Conservation (phyloP, 2,113 vertebrate genomes). For the Semicossyphus pulcher region DNA sequence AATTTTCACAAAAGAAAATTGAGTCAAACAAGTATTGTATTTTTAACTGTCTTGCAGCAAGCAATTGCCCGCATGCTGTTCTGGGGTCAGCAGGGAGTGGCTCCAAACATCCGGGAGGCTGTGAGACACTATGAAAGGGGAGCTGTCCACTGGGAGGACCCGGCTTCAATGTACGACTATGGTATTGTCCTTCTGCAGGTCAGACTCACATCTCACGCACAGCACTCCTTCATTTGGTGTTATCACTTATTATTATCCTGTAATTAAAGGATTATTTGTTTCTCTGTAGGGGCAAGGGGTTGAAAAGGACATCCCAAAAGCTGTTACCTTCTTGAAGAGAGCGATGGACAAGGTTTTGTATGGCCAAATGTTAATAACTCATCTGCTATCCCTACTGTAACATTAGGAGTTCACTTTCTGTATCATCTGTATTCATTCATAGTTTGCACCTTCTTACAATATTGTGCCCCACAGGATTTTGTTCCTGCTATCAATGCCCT, state of each 20-base stretch:
- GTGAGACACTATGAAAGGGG: slow-evolving; percentile 84
- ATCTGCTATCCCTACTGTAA: neutral
- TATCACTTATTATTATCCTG: neutral
- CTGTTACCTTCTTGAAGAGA: slow-evolving; percentile 81
- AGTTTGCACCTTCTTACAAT: neutral
- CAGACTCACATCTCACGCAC: slow-evolving; percentile 2
- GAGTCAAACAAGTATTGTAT: neutral
- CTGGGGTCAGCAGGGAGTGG: slow-evolving; percentile 87
- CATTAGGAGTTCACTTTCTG: neutral
- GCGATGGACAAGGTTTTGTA: slow-evolving; percentile 78
- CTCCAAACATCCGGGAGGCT: slow-evolving; percentile 79
- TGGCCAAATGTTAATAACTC: neutral
- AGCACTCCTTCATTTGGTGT: neutral
- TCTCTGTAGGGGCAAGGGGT: slow-evolving; percentile 83
- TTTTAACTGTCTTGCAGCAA: slow-evolving; percentile 70
- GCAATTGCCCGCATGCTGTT: slow-evolving; percentile 85
- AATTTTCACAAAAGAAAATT: too few species aligned
- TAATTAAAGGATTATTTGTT: neutral
- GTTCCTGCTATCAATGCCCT: slow-evolving; percentile 84
- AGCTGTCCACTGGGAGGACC: slow-evolving; percentile 77
- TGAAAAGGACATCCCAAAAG: slow-evolving; percentile 80
- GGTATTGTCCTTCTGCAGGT: slow-evolving; percentile 85
- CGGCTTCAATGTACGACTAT: slow-evolving; percentile 86
- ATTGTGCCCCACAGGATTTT: slow-evolving; percentile 73
- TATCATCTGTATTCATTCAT: neutral